Evolutionary conservation across 37 sponge, comb jelly and placozoan species (phyloP), one percentile per base, ranked within the genome.

Genomic region (Halichondria panicea): DNA sequence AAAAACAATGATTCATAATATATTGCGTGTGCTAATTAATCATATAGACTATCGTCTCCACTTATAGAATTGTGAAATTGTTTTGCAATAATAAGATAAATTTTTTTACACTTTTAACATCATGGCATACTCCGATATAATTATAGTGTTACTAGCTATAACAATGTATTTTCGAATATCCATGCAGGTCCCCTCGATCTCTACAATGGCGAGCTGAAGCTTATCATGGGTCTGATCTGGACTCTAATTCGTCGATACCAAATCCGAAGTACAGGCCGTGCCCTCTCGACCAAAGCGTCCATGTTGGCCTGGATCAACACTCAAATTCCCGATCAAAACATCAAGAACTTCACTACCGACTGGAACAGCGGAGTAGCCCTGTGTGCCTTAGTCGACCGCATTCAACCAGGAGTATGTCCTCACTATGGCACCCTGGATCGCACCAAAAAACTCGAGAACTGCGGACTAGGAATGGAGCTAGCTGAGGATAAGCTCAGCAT

Each of bases 151-250:
- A 37, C 33, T 5, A 65, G 4, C 25, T 65, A 11, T 34, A 8
- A 31, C 66, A n/a, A 32, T 65, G 31, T 40, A 35, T 67, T 8
- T n/a, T n/a, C n/a, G n/a, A n/a, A n/a, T 21, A 2, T 63, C 15
- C 4, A 34, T 84, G 12, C 66, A 95, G 97, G 94, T 45, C 82
- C 89, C 43, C 80, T 81, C 39, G 97, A 97, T 64, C 77, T 97
- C 31, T 82, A 85, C 84, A 86, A 81, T 55, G 97, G 92, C 21
- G 89, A 94, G 39, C 63, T 91, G 55, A 97, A 97, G 85, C 82
- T 97, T 58, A 93, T 91, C n/a, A 59, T 93, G 43, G 97, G 97
- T 28, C 79, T 97, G 22, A 82, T 97, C 1, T 93, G 97, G 97
- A 97, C 89, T 33, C 85, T 97, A 56, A 97, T 97, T 38, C 72